These are phyloP conservation scores for Aporophyla nigra DNA, from an alignment of 2,888 invertebrate genomes.

Conservation along the genomic window DNA sequence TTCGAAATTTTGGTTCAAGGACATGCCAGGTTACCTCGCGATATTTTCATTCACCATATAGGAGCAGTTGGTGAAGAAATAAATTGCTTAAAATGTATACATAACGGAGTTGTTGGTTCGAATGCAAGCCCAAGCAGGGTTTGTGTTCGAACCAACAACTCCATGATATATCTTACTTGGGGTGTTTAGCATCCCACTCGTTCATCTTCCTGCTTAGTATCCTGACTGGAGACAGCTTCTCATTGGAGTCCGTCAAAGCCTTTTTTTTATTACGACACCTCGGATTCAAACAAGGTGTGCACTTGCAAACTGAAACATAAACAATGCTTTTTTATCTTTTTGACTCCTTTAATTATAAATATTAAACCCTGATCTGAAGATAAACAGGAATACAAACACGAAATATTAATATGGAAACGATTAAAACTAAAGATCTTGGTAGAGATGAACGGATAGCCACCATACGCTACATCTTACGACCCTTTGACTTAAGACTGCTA, in stretches of 20 bases:
- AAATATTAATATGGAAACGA: background rate
- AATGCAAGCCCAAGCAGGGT: too few species aligned
- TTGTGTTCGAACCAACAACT: background rate
- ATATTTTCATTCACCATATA: background rate
- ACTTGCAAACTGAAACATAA: constrained; percentile 33
- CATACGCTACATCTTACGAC: background rate
- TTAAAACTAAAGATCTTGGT: background rate
- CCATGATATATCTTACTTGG: constrained; percentile 65
- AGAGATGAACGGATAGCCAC: background rate
- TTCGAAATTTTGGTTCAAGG: background rate
- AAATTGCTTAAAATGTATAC: background rate
- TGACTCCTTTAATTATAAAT: background rate
- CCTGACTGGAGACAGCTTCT: constrained; percentile 6
- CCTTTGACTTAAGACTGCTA: background rate
- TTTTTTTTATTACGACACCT: constrained; percentile 19
- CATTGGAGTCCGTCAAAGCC: background rate
- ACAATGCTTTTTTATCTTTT: background rate
- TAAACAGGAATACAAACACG: background rate
- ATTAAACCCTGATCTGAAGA: background rate
- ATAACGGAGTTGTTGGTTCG: too few species aligned
- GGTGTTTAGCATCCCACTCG: constrained; percentile 73
- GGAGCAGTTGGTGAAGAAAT: background rate
- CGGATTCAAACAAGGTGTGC: constrained; percentile 9
- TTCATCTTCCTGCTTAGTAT: constrained; percentile 63
- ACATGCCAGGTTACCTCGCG: background rate